Base-by-base conservation (phyloP, 2,888 invertebrate species). In the Habroteleia sp. region DNA sequence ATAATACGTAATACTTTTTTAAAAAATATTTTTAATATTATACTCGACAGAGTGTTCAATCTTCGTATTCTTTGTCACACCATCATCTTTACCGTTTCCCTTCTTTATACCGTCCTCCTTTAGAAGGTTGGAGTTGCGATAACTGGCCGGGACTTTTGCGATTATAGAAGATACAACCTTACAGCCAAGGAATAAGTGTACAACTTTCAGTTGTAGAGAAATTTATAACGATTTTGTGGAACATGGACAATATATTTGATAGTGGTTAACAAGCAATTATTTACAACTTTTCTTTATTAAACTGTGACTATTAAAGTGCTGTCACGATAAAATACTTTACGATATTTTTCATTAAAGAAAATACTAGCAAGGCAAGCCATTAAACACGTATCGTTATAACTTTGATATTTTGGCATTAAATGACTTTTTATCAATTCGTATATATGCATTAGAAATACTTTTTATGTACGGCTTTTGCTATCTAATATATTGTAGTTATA, bases 221-320 rank as follows among this genome's bases (percentile, higher is more conserved):
- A 58, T 73, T 50, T 73, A 73, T 65, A 52, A 52, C 37, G 25
- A 65, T 58, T 73, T 73, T 65, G 52, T 39, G 31, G 50, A 63
- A 72, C 72, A 42, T 23, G 52, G 58, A 42, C 56, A 46, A 56
- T 56, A 42, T 63, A 56, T 56, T 63, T 58, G 58, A 58, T 39
- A 50, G 31, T 17, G 31, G 11, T 42, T 65, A 58, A 73, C 58
- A 60, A 60, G 58, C 56, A 41, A 58, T 58, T 52, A 65, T 65
- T 73, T 65, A 60, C 50, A 29, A 20, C 23, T 39, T 50, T 73
- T 73, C 44, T 60, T 73, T 73, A 73, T 63, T 65, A 58, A 13
- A 13, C 25, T 11, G 8, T 20, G 17, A 11, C 11, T n/a, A 14
- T 37, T 44, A 54, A 33, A 52, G 10, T 4, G 50, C 16, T 10